Base-by-base conservation (phyloP, 1,140 invertebrate species). In the Drosophila baimaii region DNA sequence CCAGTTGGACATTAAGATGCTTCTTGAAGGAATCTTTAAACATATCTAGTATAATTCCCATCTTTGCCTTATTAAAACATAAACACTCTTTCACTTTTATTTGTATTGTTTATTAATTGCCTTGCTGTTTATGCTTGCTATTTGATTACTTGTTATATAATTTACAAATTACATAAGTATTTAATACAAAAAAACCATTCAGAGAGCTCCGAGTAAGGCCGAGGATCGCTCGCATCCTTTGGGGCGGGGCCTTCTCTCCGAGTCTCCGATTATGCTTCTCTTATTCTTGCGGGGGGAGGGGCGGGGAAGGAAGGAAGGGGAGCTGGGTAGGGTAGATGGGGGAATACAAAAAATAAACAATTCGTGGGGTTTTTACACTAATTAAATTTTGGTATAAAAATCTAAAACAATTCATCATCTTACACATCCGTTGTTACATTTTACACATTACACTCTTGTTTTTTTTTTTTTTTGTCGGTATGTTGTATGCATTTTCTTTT, bases 301-400 rank as follows among this genome's bases (percentile, higher is more conserved):
- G 17, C 5, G 6, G 5, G 58, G 46, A 4, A 17, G 39, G 25
- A 12, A 21, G 31, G 19, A 12, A 5, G 25, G 15, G 51, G 7
- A 21, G 25, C 25, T 4, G 12, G 19, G 15, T 35, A 6, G 13
- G 35, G 23, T 4, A 2, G 4, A 17, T n/a, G 39, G 37, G 49
- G 59, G 55, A 33, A 62, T 73, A 79, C 57, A 83, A 62, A 72
- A 68, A 46, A 65, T 46, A 81, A 77, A 77, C 73, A 73, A 85
- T 76, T 65, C 54, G 64, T 62, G 55, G 21, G 51, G 51, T 2
- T 77, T 69, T 80, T 76, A 85, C 81, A 81, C 65, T 79, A 79
- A 82, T 80, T 80, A 84, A 84, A 72, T 86, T 54, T 84, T 84
- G 78, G 81, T 84, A 86, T 86, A 81, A 84, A 84, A 84, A 84